Evolutionary conservation across 2,797 vertebrate species (phyloP).

Genomic region (Cichlasoma orientale): DNA sequence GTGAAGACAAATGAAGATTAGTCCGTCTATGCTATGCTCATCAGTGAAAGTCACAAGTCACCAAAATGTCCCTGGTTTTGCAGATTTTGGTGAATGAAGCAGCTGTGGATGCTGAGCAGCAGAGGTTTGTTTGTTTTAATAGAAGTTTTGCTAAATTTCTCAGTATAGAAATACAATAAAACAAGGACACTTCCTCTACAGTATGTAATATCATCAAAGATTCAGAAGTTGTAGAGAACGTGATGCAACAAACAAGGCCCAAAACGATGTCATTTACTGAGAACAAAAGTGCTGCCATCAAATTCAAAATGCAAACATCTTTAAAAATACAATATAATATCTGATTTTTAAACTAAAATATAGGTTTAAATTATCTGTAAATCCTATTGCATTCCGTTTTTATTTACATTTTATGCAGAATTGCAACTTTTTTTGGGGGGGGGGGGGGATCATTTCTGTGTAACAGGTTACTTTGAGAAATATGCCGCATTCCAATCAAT

Average conservation of each 20-base stretch:
- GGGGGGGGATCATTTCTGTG: neutral
- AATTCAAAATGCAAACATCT: neutral
- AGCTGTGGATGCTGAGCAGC: neutral
- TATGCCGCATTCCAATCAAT: neutral
- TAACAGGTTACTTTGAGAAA: neutral
- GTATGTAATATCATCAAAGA: neutral
- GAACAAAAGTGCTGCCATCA: neutral
- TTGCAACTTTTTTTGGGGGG: neutral
- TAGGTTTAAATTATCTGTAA: neutral
- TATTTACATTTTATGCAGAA: neutral
- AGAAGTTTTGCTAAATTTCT: neutral
- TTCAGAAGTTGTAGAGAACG: neutral
- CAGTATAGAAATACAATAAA: neutral
- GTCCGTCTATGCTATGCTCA: neutral
- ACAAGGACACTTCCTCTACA: neutral
- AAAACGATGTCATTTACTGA: neutral
- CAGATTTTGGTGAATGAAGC: neutral
- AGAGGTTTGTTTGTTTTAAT: neutral
- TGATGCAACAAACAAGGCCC: neutral
- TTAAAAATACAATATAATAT: neutral
- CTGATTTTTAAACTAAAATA: neutral
- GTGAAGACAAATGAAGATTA: no score
- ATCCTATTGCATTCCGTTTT: neutral
- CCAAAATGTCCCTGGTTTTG: neutral
- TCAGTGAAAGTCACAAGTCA: neutral